Evolutionary conservation across 2,888 invertebrate species (phyloP), one percentile per base, ranked within the genome.

Genomic region (Caenorhabditis sp.): DNA sequence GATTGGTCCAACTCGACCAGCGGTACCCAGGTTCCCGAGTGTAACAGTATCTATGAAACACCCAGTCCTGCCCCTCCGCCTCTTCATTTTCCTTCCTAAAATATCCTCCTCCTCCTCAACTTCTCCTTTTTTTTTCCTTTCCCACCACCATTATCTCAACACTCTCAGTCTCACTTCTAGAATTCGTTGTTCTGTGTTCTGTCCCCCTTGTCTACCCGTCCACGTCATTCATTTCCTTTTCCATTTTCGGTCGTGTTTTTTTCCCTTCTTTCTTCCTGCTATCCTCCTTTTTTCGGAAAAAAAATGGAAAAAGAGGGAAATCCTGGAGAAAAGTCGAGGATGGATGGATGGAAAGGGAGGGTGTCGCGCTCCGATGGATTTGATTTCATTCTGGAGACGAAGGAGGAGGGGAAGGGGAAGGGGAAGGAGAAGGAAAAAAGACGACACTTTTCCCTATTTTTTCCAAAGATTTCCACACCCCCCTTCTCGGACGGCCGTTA

Each of bases 361-460:
- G 51, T 51, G 51, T 51, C 51, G 22, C 51, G 51, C 51, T 51
- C 51, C 51, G 51, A 51, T 51, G 51, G 51, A 51, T 51, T 51
- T 51, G 51, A 51, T 51, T 51, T 51, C 51, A 51, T 51, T 24
- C 24, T 13, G 3, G 8, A 44, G 44, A 11, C 6, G 44, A 44
- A 50, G 50, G 13, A 50, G 50, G 13, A 50, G 50, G 13, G 2
- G 50, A 50, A 50, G 50, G 13, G 15, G 44, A 44, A 44, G 44
- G 32, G 9, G 9, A 40, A 40, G 13, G 13, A 40, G 13, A 40
- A 11, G 40, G 13, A 40, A 13, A n/a, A n/a, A 40, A 40, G 40
- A 40, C 6, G 40, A 40, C 40, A 40, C 40, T 40, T 40, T 40
- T 40, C 13, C 13, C 40, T 40, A 11, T 40, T 40, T 13, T 32